Evolutionary conservation across 2,797 vertebrate species (phyloP), one percentile per base, ranked within the genome.

Genomic region (Prunella strophiata): DNA sequence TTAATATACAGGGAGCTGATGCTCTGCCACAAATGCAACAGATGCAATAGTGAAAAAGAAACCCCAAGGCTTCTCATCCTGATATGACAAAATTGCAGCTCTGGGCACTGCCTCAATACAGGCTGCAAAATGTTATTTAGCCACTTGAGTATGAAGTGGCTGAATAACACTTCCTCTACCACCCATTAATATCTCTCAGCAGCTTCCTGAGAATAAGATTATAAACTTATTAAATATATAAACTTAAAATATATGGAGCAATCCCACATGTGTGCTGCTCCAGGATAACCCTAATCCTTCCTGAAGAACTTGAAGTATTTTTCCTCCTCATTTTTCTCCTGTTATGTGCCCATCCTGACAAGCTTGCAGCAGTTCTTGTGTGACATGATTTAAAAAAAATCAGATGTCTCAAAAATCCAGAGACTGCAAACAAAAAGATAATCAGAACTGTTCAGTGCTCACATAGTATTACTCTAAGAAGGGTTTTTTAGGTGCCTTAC

Each of bases 101-200:
- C 75, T 65, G 63, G 61, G 11, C 34, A 42, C 26, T 62, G 58
- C 42, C 68, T 91, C 85, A 59, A 2, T 42, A 40, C 17, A 83
- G 78, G 50, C 30, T 91, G 65, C 36, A 94, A 87, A 95, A 91
- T 51, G 8, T 88, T 93, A 85, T 89, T 93, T 65, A 92, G 30
- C 29, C 68, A 68, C 88, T 88, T 83, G 65, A 71, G 30, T 58
- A 67, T 65, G 61, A 95, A 94, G 75, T 71, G 36, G 36, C 36
- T 36, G 36, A 36, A 36, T 36, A 36, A 36, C 36, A 74, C 50
- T 94, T 94, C 57, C 68, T 25, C 34, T 89, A 73, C 45, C 0
- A 5, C 34, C 12, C 7, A 1, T 75, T 79, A 87, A 55, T 87
- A 84, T 87, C 52, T 87, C 84, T 91, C 67, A 91, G 55, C 84